Percentiles rank a stretch among this genome's conserved stretches.
These are phyloP conservation scores for Thunnus maccoyii DNA, from an alignment of 2,113 vertebrate species.

Conservation along the genomic window DNA sequence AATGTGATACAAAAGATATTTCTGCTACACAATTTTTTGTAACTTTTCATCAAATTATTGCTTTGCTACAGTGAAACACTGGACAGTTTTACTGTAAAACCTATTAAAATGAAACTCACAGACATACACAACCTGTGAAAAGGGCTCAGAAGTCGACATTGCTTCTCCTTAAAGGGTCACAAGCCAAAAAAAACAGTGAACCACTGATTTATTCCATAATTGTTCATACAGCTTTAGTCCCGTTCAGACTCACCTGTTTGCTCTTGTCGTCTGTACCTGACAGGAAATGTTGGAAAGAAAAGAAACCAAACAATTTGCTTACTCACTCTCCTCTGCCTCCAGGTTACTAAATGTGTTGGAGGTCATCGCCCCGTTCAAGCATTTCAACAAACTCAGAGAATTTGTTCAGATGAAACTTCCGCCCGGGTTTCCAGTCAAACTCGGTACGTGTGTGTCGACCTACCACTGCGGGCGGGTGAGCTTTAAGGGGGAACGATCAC, in stretches of 20 bases:
- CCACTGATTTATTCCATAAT: too few relatives aligned
- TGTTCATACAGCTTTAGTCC: too few relatives aligned
- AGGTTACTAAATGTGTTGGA: slow-evolving; percentile 97
- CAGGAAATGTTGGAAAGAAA: neutral
- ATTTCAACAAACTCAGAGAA: slow-evolving; percentile 99
- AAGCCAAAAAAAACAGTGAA: too few relatives aligned
- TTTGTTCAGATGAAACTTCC: slow-evolving; percentile 99
- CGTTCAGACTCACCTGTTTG: neutral
- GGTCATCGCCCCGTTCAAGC: slow-evolving; percentile 97
- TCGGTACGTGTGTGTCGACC: slow-evolving; percentile 85
- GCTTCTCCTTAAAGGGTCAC: too few relatives aligned
- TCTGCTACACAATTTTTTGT: too few relatives aligned
- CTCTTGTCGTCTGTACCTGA: neutral
- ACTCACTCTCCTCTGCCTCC: slow-evolving; percentile 59
- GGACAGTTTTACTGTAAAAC: too few relatives aligned
- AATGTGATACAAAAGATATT: too few relatives aligned
- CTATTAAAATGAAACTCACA: too few relatives aligned
- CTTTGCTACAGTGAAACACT: too few relatives aligned
- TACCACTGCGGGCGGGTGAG: neutral
- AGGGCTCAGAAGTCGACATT: too few relatives aligned
- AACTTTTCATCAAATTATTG: too few relatives aligned
- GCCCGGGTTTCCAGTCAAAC: slow-evolving; percentile 96
- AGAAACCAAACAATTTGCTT: neutral
- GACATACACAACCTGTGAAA: too few relatives aligned
- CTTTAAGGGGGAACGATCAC: neutral